Base-by-base conservation (phyloP, 2,113 vertebrate species). In the Gavia stellata region DNA sequence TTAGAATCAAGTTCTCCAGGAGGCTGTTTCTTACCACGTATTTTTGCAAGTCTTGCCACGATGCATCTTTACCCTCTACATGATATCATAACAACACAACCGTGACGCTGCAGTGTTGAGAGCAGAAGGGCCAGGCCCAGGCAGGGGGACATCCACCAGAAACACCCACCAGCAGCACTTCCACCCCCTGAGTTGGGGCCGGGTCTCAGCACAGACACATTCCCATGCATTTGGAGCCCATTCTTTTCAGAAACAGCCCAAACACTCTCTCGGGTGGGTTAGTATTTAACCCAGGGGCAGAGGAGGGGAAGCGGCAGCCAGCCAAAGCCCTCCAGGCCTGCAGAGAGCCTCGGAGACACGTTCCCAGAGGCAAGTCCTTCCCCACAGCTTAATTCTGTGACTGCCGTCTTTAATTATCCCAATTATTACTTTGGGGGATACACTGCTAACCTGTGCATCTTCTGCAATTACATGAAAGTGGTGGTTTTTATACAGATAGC, bases 171-270 rank as follows among this genome's bases (percentile, higher is more conserved):
- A 49, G 23, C 44, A 83, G 19, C 62, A 26, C 17, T 61, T 44
- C 13, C 25, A 14, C 8, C 18, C 19, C 52, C 42, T 0, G 0
- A 23, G 29, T 40, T 14, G 1, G 29, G 55, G 20, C 19, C 17
- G 8, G 61, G 11, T 52, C 81, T 56, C 74, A 55, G 38, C 28
- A 40, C 3, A 11, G 1, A 33, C 5, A 5, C 3, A 5, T 36
- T 36, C 25, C 25, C 1, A 1, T 0, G 12, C 10, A 3, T 50
- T 23, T 14, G 11, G 55, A 78, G 59, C 50, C 36, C 14, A 3
- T 10, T 18, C 8, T 31, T 20, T 40, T 7, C 61, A 72, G 29
- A 52, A 63, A 47, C 28, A 52, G 12, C 16, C 7, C 40, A 36
- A 68, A 65, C 34, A 29, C 2, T 0, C 33, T 33, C 62, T 33